Evolutionary conservation across 2,113 vertebrate genomes (phyloP).

Genomic region (Cebidichthys violaceus): DNA sequence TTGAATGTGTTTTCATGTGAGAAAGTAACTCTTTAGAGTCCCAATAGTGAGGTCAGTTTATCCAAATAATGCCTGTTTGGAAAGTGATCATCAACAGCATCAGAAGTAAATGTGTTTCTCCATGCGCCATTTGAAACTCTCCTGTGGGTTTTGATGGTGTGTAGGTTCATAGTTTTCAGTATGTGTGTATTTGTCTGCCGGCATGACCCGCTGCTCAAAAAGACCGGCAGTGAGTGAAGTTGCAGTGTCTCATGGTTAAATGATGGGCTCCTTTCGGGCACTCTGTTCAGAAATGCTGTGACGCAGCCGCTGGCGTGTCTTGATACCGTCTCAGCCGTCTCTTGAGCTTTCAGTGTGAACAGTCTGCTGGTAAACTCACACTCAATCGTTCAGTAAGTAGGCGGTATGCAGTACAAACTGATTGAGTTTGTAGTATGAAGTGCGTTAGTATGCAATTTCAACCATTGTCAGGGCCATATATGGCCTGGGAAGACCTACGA

Average conservation of each 20-base stretch:
- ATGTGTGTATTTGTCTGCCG: not conserved
- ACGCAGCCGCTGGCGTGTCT: too few relatives aligned
- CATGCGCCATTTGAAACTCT: not conserved
- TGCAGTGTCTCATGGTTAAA: constrained; percentile 75
- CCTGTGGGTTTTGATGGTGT: not conserved
- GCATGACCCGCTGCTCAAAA: not conserved
- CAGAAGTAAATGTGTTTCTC: not conserved
- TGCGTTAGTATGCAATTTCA: too few relatives aligned
- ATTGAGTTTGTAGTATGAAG: too few relatives aligned
- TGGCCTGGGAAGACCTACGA: not conserved
- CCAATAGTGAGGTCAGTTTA: not conserved
- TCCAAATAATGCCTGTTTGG: too few relatives aligned
- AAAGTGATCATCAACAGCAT: not conserved
- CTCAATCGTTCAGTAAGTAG: too few relatives aligned
- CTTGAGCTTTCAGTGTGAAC: not conserved
- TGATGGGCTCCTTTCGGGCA: constrained; percentile 67
- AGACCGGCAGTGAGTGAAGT: constrained; percentile 59
- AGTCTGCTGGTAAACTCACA: not conserved
- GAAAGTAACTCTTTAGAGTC: not conserved
- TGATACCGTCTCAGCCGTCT: not conserved
- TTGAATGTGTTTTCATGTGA: not conserved
- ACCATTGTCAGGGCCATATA: too few relatives aligned
- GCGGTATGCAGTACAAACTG: too few relatives aligned
- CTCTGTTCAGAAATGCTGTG: not conserved
- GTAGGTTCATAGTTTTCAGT: not conserved